Evolutionary conservation across 2,888 invertebrate species (phyloP), one percentile per base, ranked within the genome.

Genomic region (Eupithecia subumbrata): DNA sequence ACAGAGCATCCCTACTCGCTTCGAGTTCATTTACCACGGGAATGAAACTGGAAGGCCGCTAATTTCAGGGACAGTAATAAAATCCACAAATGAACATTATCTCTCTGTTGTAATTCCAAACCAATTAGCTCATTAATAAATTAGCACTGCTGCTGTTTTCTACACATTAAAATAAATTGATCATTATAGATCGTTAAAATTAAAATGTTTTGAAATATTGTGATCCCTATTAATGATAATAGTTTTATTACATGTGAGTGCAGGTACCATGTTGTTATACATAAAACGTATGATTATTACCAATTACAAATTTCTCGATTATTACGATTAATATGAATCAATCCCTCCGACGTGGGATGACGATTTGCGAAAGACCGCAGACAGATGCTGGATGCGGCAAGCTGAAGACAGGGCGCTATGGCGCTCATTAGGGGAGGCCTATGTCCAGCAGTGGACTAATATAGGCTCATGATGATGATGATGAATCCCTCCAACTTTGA

Each of bases 81-180:
- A 71, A 60, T 18, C 9, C n/a, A 18, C 25, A 18, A 22, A 43
- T 18, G 1, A 22, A 22, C 9, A 70, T 30, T 70, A 40, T 9
- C 40, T 85, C 84, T 14, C 56, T 37, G n/a, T 40, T 16, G 52
- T 22, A n/a, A 30, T 64, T 22, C 11, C 56, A 30, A 64, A 64
- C 11, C 64, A 45, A 71, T 71, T 63, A 34, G 30, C 11, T 45
- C 30, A 64, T 64, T 45, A 71, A 45, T 45, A 45, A 71, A 71
- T 64, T 63, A 63, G n/a, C 70, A 70, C 37, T 11, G n/a, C 30
- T 14, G 25, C 71, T 63, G 71, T 63, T 66, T 66, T 66, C 37
- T 67, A 40, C 11, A 43, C 43, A 43, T 68, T n/a, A 43, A 43
- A 68, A 45, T 68, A 16, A 68, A 68, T 43, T 45, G 25, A 14